These are phyloP conservation scores for Alethe diademata DNA, from an alignment of 2,113 vertebrate genomes.

Conservation along the genomic window DNA sequence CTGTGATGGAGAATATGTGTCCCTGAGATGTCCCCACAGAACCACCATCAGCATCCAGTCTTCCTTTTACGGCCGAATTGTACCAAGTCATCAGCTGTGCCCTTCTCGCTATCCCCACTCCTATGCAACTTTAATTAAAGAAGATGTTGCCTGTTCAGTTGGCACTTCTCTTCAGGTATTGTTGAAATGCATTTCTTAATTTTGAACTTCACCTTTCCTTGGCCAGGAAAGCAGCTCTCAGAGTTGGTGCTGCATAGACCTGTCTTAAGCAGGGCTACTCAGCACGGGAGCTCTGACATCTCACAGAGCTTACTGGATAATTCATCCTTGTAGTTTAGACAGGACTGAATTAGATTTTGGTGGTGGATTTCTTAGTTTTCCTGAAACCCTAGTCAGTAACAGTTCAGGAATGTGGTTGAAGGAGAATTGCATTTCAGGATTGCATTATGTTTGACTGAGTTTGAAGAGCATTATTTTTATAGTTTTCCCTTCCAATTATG, in stretches of 20 bases:
- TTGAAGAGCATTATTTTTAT: neutral
- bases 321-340: neutral
- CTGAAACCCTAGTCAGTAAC: neutral
- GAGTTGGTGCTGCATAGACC: neutral
- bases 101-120: conserved; percentile 74
- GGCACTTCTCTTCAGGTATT: conserved; percentile 86
- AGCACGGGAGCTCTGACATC: neutral
- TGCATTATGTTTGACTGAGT: neutral
- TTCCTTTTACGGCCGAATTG: conserved; percentile 85
- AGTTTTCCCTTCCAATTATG: neutral
- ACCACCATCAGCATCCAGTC: conserved; percentile 90
- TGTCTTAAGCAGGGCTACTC: neutral
- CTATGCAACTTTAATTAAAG: conserved; percentile 68
- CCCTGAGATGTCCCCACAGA: conserved; percentile 85
- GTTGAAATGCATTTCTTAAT: neutral
- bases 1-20: conserved; percentile 86
- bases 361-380: neutral
- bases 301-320: neutral
- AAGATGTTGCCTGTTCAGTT: conserved; percentile 82
- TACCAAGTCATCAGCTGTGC: conserved; percentile 79
- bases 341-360: neutral
- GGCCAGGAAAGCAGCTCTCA: neutral
- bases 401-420: neutral
- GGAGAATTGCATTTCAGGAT: neutral
- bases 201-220: neutral